Evolutionary conservation across 2,113 vertebrate species (phyloP).

Genomic region (Poeciliopsis retropinna): DNA sequence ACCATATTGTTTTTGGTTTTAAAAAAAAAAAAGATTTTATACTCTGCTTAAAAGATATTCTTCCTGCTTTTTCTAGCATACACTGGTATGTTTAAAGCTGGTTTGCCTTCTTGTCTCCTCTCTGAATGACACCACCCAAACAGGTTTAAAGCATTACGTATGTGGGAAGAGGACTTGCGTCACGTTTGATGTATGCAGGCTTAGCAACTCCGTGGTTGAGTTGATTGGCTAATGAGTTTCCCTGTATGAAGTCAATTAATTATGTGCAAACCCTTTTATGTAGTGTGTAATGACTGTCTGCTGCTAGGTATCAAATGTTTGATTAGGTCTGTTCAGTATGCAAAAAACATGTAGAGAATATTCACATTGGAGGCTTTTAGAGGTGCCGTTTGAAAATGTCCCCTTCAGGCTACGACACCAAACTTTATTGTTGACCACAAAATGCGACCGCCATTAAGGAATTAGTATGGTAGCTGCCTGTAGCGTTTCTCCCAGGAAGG

Average conservation of each 20-base stretch:
- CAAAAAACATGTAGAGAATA: background rate
- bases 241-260: constrained; percentile 41
- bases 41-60: background rate
- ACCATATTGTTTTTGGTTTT: too few relatives aligned
- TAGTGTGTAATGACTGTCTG: background rate
- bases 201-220: background rate
- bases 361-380: background rate
- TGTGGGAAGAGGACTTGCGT: constrained; percentile 43
- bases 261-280: background rate
- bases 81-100: background rate
- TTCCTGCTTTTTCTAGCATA: background rate
- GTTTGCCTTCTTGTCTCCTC: constrained; percentile 14
- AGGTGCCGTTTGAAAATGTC: background rate
- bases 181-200: constrained; percentile 28
- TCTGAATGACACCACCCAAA: constrained; percentile 44
- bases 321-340: background rate
- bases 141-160: constrained; percentile 62
- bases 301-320: constrained; percentile 4
- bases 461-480: constrained; percentile 58
- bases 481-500: constrained; percentile 19
- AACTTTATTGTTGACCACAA: constrained; percentile 38
- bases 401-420: constrained; percentile 3
- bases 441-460: constrained; percentile 66
- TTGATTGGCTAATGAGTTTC: constrained; percentile 24
- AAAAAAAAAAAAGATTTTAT: too few relatives aligned